Conservation (phyloP, 1,140 invertebrate species). For the Orussus abietinus region DNA sequence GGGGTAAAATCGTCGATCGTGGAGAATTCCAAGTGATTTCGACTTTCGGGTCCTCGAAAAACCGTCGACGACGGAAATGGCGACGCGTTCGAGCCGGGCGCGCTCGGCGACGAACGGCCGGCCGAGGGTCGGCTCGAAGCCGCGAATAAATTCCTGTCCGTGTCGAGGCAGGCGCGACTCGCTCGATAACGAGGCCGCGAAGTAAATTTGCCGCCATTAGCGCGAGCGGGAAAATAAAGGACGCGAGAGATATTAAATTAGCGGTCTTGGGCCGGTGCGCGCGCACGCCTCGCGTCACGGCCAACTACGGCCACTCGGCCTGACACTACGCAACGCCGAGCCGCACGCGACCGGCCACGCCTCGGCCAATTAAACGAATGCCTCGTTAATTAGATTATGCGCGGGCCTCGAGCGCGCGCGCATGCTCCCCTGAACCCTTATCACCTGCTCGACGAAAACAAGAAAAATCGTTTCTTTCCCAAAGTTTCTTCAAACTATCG, state of each 20-base stretch:
- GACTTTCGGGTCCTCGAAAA: too few species aligned
- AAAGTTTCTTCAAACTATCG: too few species aligned
- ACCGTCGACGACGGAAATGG: too few species aligned
- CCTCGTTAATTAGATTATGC: conserved; percentile 1
- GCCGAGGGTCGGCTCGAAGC: too few species aligned
- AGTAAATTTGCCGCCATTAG: conserved; percentile 51
- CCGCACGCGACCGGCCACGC: not conserved
- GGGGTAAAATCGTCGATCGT: too few species aligned
- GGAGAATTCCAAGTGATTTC: too few species aligned
- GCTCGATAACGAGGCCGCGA: conserved; percentile 43
- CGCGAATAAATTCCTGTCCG: not conserved
- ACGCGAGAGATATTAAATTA: conserved; percentile 44
- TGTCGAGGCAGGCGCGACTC: conserved; percentile 13
- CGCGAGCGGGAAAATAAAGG: conserved; percentile 44
- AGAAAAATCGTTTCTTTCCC: too few species aligned
- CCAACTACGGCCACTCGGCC: not conserved
- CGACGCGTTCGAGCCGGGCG: too few species aligned
- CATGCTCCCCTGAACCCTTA: too few species aligned
- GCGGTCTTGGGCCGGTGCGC: conserved; percentile 16
- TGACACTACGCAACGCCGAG: not conserved
- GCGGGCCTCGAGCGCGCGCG: too few species aligned
- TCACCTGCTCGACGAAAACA: too few species aligned
- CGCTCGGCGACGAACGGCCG: too few species aligned
- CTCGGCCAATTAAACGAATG: conserved; percentile 1
- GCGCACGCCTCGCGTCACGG: conserved; percentile 17